These are phyloP conservation scores for Mesorhabditis belari DNA, from an alignment of 2,888 invertebrate genomes.

Conservation along the genomic window DNA sequence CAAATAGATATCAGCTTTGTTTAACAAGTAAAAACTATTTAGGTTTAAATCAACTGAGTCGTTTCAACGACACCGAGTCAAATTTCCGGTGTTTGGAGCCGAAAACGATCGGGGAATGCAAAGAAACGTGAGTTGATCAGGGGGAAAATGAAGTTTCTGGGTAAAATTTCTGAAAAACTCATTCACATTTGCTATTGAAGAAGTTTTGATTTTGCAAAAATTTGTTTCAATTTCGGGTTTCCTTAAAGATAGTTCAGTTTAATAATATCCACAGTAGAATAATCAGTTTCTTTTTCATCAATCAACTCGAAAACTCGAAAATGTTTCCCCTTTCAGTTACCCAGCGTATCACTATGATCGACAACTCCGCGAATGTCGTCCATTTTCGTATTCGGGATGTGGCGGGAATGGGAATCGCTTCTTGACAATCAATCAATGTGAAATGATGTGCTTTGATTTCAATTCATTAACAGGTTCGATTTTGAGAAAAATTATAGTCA, in stretches of 20 bases:
- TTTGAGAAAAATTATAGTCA: neutral
- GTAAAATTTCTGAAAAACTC: neutral
- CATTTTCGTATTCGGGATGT: constrained; percentile 46
- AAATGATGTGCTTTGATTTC: constrained; percentile 26
- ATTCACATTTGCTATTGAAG: neutral
- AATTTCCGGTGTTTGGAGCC: constrained; percentile 40
- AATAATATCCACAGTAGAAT: no score
- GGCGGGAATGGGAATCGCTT: constrained; percentile 48
- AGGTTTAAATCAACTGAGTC: constrained; percentile 4
- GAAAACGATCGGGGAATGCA: constrained; percentile 32
- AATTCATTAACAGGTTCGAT: constrained; percentile 5
- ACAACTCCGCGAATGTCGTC: constrained; percentile 26
- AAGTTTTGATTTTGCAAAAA: neutral
- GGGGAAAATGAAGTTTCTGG: neutral
- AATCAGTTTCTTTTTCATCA: no score
- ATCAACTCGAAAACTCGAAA: neutral
- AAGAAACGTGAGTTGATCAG: constrained; percentile 22
- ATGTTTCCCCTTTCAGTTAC: constrained; percentile 27
- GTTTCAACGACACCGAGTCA: constrained; percentile 20
- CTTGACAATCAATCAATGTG: constrained; percentile 42
- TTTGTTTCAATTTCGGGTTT: no score
- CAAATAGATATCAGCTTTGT: no score
- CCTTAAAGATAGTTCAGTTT: no score
- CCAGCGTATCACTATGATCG: constrained; percentile 35
- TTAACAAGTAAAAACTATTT: no score